Evolutionary conservation across 2,113 vertebrate genomes (phyloP).

Genomic region (Galeopterus variegatus): DNA sequence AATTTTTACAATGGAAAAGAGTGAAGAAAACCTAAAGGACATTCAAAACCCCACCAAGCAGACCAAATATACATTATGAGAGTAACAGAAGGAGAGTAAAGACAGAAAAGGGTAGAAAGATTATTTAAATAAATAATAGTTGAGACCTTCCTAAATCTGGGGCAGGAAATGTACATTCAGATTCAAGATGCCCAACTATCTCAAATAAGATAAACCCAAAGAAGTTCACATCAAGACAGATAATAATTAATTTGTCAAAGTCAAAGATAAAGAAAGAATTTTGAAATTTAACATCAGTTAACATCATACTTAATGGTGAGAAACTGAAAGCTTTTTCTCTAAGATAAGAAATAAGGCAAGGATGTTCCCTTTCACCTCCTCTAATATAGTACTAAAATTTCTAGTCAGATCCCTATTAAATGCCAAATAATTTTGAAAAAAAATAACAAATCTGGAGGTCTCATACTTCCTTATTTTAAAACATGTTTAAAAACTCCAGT

Average conservation of each 20-base stretch:
- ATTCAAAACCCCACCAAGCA: not conserved
- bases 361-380: not conserved
- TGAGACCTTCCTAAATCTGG: not conserved
- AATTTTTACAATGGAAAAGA: not conserved
- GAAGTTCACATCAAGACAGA: not conserved
- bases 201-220: not conserved
- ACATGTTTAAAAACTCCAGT: not conserved
- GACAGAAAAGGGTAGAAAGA: not conserved
- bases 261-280: not conserved
- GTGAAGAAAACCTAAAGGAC: not conserved
- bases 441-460: not conserved
- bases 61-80: not conserved
- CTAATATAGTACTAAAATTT: not conserved
- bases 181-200: not conserved
- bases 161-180: not conserved
- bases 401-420: not conserved
- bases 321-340: not conserved
- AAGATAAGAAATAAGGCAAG: not conserved
- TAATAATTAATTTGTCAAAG: constrained; percentile 12
- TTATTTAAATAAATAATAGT: not conserved
- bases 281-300: not conserved
- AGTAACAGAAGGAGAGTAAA: not conserved
- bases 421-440: not conserved
- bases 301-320: not conserved
- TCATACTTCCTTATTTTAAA: not conserved